These are phyloP conservation scores for Ochlodes sylvanus DNA, from an alignment of 2,888 invertebrate species.

Conservation along the genomic window DNA sequence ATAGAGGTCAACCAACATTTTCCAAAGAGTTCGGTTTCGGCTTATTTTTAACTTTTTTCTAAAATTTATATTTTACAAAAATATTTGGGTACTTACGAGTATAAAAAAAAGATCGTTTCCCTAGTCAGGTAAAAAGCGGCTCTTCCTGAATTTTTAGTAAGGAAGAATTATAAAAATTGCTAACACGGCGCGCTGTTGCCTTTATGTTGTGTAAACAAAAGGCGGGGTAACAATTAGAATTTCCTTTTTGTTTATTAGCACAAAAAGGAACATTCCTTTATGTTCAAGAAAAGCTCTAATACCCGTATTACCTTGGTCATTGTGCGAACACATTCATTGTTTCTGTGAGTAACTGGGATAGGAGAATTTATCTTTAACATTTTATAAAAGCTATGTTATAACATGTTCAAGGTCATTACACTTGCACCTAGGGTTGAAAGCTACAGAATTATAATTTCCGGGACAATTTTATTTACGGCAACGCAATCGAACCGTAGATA, in stretches of 20 bases:
- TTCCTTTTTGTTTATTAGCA: constrained; percentile 30
- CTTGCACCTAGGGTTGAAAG: too few species aligned
- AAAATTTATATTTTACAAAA: too few species aligned
- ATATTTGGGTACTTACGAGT: too few species aligned
- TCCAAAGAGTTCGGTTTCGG: too few species aligned
- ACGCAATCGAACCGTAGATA: too few species aligned
- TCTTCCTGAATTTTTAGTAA: constrained; percentile 12
- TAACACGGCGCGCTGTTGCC: neutral
- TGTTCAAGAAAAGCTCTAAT: constrained; percentile 8
- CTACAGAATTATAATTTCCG: too few species aligned
- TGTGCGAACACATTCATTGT: constrained; percentile 1
- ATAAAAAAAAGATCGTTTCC: neutral
- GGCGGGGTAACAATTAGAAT: constrained; percentile 27
- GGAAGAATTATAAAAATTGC: neutral
- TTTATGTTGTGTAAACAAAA: constrained; percentile 15
- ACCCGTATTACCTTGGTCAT: constrained; percentile 27
- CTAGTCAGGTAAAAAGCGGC: neutral
- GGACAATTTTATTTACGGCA: too few species aligned
- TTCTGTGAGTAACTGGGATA: neutral
- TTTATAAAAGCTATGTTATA: neutral
- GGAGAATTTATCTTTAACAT: neutral
- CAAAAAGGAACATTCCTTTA: constrained; percentile 32
- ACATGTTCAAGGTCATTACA: too few species aligned
- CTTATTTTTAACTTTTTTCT: too few species aligned
- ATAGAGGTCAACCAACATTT: too few species aligned